Base-by-base conservation (phyloP, 1,140 invertebrate genomes). In the Drosophila carrolli region DNA sequence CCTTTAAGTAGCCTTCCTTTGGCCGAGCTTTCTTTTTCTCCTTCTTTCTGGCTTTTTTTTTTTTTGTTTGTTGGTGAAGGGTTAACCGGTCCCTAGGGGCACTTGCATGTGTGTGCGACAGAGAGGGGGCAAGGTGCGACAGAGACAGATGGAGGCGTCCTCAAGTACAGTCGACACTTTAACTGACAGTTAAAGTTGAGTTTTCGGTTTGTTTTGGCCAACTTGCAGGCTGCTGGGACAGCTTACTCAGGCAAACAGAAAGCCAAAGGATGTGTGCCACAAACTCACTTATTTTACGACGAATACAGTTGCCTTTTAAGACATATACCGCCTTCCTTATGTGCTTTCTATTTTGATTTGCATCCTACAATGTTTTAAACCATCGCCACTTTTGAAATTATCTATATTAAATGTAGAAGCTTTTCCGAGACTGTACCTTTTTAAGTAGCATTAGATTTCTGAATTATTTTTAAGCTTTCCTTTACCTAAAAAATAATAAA, bases 111-210 rank as follows among this genome's bases (percentile, higher is more conserved):
- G 50, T 56, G 59, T 53, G 44, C 48, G 56, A 43, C 1, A 37
- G 43, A 35, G 19, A 35, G 14, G 6, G 27, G 43, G 29, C 35
- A 46, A 58, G 59, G 56, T 48, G 75, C 60, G 41, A 59, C 46
- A 58, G 62, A 53, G 63, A 70, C 48, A 11, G 63, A 65, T 66
- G 65, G 61, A 66, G 65, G 50, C 63, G 35, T 47, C 65, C 50
- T 75, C 66, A 78, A 81, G 81, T 85, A 85, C 82, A 85, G 82
- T 85, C 85, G 75, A 75, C 83, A 78, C 83, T 85, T 85, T 72
- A 82, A 78, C 75, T 78, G 83, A 62, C 81, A 86, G 78, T 88
- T 85, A 75, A 86, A 78, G 68, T 78, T 82, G 53, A 78, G 71
- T 60, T 78, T 82, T 82, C 48, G 46, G 38, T 53, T 66, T 73